Evolutionary conservation across 2,797 vertebrate species (phyloP).

Genomic region (Pseudocheirus occidentalis): DNA sequence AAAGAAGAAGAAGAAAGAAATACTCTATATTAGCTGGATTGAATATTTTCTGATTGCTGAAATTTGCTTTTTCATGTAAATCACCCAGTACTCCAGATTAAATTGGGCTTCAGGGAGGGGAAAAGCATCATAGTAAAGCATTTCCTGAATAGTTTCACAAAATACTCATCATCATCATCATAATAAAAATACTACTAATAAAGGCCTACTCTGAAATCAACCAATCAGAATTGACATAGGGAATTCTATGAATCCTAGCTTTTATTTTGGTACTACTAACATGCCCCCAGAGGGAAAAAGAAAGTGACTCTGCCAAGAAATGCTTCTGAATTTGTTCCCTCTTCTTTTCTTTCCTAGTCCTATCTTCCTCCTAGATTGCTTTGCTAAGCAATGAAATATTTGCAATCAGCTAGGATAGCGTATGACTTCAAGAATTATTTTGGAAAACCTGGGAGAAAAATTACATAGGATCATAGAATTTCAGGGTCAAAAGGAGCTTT

Average conservation of each 20-base stretch:
- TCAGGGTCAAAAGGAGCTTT: not conserved
- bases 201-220: conserved; percentile 54
- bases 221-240: not conserved
- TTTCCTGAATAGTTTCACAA: conserved; percentile 79
- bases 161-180: conserved; percentile 72
- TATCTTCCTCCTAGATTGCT: not conserved
- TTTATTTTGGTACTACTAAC: conserved; percentile 46
- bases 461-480: conserved; percentile 2
- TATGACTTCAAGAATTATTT: conserved; percentile 33
- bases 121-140: conserved; percentile 77
- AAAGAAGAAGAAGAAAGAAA: conserved; percentile 28
- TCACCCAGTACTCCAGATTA: conserved; percentile 66
- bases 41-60: conserved; percentile 39
- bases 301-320: conserved; percentile 55
- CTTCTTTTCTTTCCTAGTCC: conserved; percentile 6
- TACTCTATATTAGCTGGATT: conserved; percentile 56
- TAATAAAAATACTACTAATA: conserved; percentile 57
- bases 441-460: conserved; percentile 7
- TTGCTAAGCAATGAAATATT: conserved; percentile 22
- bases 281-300: not conserved
- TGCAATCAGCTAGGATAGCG: not conserved
- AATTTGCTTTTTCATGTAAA: conserved; percentile 66
- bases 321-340: conserved; percentile 61
- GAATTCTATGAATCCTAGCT: conserved; percentile 35
- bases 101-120: conserved; percentile 67